phyloP scores from a whole-genome alignment of 1,140 invertebrate genomes.

The Varroa destructor region DNA sequence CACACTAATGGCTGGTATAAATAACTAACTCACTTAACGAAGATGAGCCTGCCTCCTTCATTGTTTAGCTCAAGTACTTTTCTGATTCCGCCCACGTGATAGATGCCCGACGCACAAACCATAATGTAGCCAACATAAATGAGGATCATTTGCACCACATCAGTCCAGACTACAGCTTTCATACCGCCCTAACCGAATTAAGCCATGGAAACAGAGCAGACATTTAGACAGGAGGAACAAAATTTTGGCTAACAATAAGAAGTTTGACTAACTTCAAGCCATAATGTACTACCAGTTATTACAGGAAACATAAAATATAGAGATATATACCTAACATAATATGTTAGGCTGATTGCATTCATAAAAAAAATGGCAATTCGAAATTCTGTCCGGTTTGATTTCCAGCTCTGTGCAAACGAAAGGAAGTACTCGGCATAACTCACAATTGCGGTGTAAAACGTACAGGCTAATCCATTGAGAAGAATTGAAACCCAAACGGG shows the following conservation, averaged over 20 bases:
- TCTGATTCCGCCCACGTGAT: constrained; percentile 54
- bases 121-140: constrained; percentile 69
- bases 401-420: no score
- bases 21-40: constrained; percentile 53
- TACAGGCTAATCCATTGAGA: constrained; percentile 73
- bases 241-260: no score
- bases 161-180: constrained; percentile 86
- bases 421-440: constrained; percentile 39
- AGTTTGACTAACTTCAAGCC: no score
- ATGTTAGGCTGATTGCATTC: no score
- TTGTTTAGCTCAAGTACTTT: constrained; percentile 54
- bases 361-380: no score
- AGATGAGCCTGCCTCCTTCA: constrained; percentile 54
- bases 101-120: constrained; percentile 58
- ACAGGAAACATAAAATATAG: no score
- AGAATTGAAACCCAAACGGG: constrained; percentile 62
- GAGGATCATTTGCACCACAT: constrained; percentile 69
- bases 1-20: no score
- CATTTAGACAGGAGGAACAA: no score
- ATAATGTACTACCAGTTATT: no score
- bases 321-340: no score
- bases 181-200: constrained; percentile 59
- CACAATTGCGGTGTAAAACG: constrained; percentile 80
- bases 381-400: no score
- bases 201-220: not conserved